These are phyloP conservation scores for Enoplosus armatus DNA, from an alignment of 2,797 vertebrate genomes.

Conservation along the genomic window DNA sequence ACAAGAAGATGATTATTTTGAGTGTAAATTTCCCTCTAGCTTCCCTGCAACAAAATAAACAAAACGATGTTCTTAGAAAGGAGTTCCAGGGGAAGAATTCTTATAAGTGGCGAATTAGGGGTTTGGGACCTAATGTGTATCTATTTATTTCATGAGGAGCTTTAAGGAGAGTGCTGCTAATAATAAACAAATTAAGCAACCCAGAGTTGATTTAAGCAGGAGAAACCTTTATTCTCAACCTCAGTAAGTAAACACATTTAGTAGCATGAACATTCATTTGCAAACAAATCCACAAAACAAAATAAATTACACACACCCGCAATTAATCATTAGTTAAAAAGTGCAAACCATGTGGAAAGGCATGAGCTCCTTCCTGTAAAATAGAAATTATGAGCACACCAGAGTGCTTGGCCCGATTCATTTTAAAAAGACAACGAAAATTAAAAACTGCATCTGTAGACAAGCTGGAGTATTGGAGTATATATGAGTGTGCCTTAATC, in stretches of 20 bases:
- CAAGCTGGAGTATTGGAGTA: neutral
- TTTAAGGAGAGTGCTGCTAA: conserved; percentile 13
- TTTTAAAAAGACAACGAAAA: conserved; percentile 27
- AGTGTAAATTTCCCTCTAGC: conserved; percentile 35
- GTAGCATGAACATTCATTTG: conserved; percentile 62
- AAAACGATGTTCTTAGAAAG: conserved; percentile 20
- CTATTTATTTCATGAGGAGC: conserved; percentile 13
- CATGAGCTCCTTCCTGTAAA: conserved; percentile 50
- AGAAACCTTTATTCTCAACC: conserved; percentile 72
- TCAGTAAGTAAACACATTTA: conserved; percentile 64
- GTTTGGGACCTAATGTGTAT: neutral
- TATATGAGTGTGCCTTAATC: neutral
- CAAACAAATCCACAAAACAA: conserved; percentile 54
- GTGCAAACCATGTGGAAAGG: conserved; percentile 64
- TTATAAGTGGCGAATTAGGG: conserved; percentile 1
- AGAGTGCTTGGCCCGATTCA: conserved; percentile 8
- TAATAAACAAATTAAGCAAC: conserved; percentile 11
- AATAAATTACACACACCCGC: conserved; percentile 66
- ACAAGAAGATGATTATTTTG: conserved; percentile 38
- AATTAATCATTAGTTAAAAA: conserved; percentile 66
- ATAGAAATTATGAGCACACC: conserved; percentile 56
- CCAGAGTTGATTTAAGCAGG: conserved; percentile 29
- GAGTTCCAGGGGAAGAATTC: conserved; percentile 9
- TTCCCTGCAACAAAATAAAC: conserved; percentile 42
- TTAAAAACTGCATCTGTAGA: conserved; percentile 6